Evolutionary conservation across 64 coral and sea anemone genomes (phyloP).

Genomic region (Montipora sp.): DNA sequence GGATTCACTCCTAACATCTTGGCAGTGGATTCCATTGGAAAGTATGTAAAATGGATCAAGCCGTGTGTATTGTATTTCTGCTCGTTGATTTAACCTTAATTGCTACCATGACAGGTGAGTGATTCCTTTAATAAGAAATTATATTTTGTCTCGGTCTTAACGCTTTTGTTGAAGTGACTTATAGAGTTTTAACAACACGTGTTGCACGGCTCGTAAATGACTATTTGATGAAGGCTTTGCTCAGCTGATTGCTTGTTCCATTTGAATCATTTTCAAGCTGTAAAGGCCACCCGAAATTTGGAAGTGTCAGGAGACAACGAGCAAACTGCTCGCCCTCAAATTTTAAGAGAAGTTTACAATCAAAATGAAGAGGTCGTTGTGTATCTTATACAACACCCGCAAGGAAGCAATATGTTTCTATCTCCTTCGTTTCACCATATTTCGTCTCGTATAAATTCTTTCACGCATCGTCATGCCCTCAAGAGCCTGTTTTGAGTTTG

Average conservation of each 20-base stretch:
- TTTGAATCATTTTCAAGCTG: not conserved
- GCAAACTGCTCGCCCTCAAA: not conserved
- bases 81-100: not conserved
- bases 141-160: not conserved
- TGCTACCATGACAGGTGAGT: conserved; percentile 13
- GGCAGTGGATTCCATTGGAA: not conserved
- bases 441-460: not conserved
- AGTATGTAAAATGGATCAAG: not conserved
- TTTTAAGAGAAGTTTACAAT: not conserved
- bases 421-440: not conserved
- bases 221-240: not conserved
- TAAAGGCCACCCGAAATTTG: too few relatives aligned
- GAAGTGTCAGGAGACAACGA: not conserved
- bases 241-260: not conserved
- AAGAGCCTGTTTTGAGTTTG: too few relatives aligned
- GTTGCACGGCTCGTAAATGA: not conserved
- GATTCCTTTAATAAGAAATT: not conserved
- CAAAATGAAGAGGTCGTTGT: not conserved
- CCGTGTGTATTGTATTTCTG: not conserved
- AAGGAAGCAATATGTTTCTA: not conserved
- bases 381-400: not conserved
- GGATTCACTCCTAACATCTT: conserved; percentile 18
- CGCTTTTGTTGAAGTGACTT: not conserved
- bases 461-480: too few relatives aligned
- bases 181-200: not conserved